Evolutionary conservation across 2,797 vertebrate genomes (phyloP).

Genomic region (Siniperca scherzeri): DNA sequence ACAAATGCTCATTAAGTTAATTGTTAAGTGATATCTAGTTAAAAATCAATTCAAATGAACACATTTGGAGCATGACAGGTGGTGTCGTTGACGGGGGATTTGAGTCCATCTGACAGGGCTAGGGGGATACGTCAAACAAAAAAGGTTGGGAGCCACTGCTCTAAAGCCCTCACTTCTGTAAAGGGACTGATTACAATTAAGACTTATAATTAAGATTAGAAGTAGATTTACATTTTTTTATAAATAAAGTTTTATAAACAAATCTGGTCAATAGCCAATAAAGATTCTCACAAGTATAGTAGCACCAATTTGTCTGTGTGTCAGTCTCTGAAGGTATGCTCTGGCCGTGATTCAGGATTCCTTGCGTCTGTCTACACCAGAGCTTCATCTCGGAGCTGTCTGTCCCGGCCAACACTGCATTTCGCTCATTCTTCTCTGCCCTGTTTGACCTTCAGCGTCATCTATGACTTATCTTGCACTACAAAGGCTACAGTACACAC

Average conservation of each 20-base stretch:
- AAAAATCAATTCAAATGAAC: neutral
- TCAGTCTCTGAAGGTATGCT: conserved; percentile 26
- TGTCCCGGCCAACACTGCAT: conserved; percentile 63
- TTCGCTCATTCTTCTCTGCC: conserved; percentile 81
- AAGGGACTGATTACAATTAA: neutral
- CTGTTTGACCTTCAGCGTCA: conserved; percentile 84
- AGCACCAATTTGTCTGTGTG: neutral
- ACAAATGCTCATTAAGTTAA: neutral
- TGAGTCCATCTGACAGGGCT: neutral
- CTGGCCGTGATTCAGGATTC: conserved; percentile 68
- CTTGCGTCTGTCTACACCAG: conserved; percentile 69
- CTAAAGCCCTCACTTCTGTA: neutral
- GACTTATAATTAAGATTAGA: neutral
- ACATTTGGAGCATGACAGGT: neutral
- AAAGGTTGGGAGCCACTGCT: too few species aligned
- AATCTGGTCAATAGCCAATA: neutral
- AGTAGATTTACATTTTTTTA: neutral
- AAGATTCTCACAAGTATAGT: conserved; percentile 4
- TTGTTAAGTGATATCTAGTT: neutral
- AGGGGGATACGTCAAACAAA: neutral
- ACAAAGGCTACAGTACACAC: conserved; percentile 68
- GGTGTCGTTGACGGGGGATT: neutral
- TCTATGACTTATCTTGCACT: conserved; percentile 80
- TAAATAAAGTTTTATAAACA: neutral
- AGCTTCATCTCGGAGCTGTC: conserved; percentile 53